Base-by-base conservation (phyloP, 2,888 invertebrate species). In the Agrochola lota region DNA sequence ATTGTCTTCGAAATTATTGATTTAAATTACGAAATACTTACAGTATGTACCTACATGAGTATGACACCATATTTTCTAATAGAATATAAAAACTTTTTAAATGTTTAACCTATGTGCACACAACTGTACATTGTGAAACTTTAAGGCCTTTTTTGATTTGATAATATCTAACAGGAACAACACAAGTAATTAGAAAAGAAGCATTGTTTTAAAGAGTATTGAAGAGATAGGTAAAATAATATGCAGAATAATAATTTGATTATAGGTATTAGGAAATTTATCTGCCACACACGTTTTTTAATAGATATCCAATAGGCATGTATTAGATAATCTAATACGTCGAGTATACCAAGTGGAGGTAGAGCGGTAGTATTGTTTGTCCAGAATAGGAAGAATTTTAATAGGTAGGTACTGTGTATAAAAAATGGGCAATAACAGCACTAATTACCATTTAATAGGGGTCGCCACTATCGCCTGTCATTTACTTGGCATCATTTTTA, bases 381-480 rank as follows among this genome's bases (percentile, higher is more conserved):
- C 2, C 30, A 46, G 11, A 55, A 69, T 23, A 23, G 9, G 20
- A 6, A n/a, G 15, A 26, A 26, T 15, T 43, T 23, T 30, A 64
- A 12, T 46, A 40, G 2, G n/a, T 57, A 55, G 17, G 11, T 12
- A 20, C 71, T 15, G 4, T 43, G 4, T 60, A 30, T n/a, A 12
- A 9, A 62, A 67, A 63, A 55, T 68, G 1, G 11, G 30, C 49
- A 75, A 55, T 26, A 76, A 64, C 20, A 63, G 40, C 11, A 49
- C 7, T 23, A 63, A 57, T 57, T 30, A 40, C 49, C 9, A 43
- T 43, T 11, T 43, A 40, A 30, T 30, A 71, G 30, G 49, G 57
- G 71, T 78, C n/a, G 30, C 12, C 35, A 63, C 9, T 71, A 78
- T 78, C 71, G 2, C 26, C 12, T 46, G 62, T 70, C 35, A 71